Evolutionary conservation across 2,888 invertebrate genomes (phyloP).

Genomic region (Pterobdella sp.): DNA sequence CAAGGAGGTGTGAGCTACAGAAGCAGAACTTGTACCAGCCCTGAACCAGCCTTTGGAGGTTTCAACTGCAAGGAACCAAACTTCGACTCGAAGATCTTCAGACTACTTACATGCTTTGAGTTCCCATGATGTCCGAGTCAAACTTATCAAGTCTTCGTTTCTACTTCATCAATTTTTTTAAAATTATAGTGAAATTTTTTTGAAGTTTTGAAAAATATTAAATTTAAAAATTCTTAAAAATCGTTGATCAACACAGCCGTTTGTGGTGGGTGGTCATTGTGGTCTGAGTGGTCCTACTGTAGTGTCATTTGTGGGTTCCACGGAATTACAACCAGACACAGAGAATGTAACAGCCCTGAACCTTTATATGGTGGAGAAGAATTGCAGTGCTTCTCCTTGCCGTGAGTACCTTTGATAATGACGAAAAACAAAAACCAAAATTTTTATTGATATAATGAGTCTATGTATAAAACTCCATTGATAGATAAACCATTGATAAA

Average conservation of each 20-base stretch:
- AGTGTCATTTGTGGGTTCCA: constrained; percentile 33
- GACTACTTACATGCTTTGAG: constrained; percentile 27
- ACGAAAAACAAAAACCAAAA: too few species aligned
- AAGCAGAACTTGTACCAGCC: constrained; percentile 27
- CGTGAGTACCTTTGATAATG: constrained; percentile 26
- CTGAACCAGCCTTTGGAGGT: constrained; percentile 30
- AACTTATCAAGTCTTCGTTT: neutral
- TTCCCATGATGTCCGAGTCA: neutral
- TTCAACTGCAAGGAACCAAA: constrained; percentile 25
- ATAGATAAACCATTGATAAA: too few species aligned
- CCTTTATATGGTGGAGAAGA: constrained; percentile 33
- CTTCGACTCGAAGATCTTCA: constrained; percentile 15
- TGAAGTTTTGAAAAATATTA: neutral
- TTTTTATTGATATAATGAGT: too few species aligned
- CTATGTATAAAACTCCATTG: too few species aligned
- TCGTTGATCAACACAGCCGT: constrained; percentile 23
- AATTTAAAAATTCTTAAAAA: neutral
- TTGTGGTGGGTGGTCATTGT: constrained; percentile 32
- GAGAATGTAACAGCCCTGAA: constrained; percentile 33
- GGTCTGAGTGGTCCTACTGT: constrained; percentile 33
- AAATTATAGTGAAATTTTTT: neutral
- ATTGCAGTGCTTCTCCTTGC: constrained; percentile 31
- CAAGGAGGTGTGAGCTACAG: constrained; percentile 23
- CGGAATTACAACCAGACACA: constrained; percentile 26
- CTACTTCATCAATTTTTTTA: neutral